phyloP scores from a whole-genome alignment of 2,113 vertebrate genomes.

The Menidia beryllina region DNA sequence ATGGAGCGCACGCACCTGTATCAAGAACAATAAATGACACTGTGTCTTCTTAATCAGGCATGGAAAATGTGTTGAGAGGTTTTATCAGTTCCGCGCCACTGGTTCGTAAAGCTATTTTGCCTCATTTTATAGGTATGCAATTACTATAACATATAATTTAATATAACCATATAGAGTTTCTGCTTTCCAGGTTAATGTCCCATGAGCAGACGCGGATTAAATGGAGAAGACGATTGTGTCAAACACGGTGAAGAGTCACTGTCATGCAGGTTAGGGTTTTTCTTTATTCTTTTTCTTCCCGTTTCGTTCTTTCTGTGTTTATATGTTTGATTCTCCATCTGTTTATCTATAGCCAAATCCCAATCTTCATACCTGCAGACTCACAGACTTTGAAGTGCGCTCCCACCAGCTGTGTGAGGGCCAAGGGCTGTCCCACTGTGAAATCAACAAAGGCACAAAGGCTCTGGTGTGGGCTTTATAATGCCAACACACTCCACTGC shows the following conservation, averaged over 20 bases:
- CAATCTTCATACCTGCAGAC: no score
- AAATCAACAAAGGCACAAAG: no score
- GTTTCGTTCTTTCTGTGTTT: no score
- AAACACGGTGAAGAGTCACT: not conserved
- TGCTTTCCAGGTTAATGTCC: constrained; percentile 31
- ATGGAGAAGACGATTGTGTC: not conserved
- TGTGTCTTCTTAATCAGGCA: constrained; percentile 18
- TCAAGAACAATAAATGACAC: constrained; percentile 13
- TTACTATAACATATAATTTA: constrained; percentile 20
- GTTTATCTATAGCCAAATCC: no score
- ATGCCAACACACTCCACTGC: no score
- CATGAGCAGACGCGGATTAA: constrained; percentile 13
- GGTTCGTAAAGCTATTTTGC: constrained; percentile 29
- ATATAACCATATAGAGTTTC: constrained; percentile 5
- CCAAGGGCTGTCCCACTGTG: no score
- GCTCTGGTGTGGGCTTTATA: no score
- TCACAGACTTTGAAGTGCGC: no score
- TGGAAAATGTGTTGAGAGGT: constrained; percentile 14
- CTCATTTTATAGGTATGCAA: constrained; percentile 21
- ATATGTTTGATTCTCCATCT: no score
- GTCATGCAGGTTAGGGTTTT: no score
- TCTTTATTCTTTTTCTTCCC: no score
- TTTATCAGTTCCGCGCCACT: constrained; percentile 19
- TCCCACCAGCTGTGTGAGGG: no score
- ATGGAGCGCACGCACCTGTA: constrained; percentile 22